These are phyloP conservation scores for Myioborus miniatus DNA, from an alignment of 2,797 vertebrate genomes.

Conservation along the genomic window DNA sequence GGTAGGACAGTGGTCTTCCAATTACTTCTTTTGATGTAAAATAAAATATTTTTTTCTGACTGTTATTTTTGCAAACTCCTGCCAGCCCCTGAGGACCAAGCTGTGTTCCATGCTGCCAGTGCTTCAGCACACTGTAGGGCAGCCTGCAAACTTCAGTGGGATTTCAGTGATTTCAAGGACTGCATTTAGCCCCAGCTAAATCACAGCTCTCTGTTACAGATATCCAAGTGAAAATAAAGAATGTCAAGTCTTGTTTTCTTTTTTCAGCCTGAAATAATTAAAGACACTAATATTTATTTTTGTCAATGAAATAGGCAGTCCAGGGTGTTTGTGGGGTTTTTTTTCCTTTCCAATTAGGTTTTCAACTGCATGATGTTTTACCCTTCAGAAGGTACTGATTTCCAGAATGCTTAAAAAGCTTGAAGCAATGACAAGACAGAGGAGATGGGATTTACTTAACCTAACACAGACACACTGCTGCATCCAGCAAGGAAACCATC, in stretches of 20 bases:
- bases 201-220: neutral
- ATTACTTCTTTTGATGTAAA: neutral
- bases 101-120: neutral
- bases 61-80: neutral
- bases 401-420: neutral
- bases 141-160: neutral
- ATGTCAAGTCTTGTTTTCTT: neutral
- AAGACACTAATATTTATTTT: neutral
- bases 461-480: neutral
- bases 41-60: neutral
- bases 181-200: neutral
- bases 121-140: neutral
- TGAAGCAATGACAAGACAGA: neutral
- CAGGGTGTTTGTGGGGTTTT: fast-evolving
- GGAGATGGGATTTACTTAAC: neutral
- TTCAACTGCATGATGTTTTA: neutral
- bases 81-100: neutral
- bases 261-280: neutral
- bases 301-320: neutral
- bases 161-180: neutral
- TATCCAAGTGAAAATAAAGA: neutral
- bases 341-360: neutral
- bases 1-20: neutral
- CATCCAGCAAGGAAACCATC: neutral
- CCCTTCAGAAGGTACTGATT: neutral